A percentile compares a stretch with the other conserved stretches of the same genome.
phyloP scores from a whole-genome alignment of 2,888 invertebrate genomes.

The Leucophenga maculata region DNA sequence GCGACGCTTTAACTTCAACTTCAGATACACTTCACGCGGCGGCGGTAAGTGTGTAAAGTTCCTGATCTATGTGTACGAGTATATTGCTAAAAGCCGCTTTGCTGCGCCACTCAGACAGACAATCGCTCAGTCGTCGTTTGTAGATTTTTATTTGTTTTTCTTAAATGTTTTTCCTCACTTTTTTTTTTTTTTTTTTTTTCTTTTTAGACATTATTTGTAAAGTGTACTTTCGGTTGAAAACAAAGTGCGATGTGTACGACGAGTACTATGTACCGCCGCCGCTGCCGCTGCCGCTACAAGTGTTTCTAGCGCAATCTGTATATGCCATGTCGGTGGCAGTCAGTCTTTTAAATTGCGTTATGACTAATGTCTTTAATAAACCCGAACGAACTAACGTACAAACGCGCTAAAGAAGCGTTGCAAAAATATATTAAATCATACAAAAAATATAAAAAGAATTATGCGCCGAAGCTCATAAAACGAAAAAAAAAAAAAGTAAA shows the following conservation, averaged over 20 bases:
- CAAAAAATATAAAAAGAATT: slow-evolving; percentile 18
- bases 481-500: slow-evolving; percentile 2
- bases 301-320: no score
- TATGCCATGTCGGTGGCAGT: no score
- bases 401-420: slow-evolving; percentile 7
- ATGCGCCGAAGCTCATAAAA: slow-evolving; percentile 8
- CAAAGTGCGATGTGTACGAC: neutral
- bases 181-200: no score
- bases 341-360: slow-evolving; percentile 31
- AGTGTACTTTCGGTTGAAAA: neutral
- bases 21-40: no score
- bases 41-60: neutral
- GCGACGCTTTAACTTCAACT: neutral
- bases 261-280: no score
- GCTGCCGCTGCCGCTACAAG: no score
- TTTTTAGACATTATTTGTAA: neutral
- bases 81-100: neutral
- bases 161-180: no score
- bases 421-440: slow-evolving; percentile 12
- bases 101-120: neutral
- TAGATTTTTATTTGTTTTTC: no score
- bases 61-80: neutral
- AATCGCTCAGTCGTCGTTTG: neutral
- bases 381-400: slow-evolving; percentile 18
- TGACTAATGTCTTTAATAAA: slow-evolving; percentile 38